Evolutionary conservation across 2,113 vertebrate species (phyloP).

Genomic region (Zingel zingel): DNA sequence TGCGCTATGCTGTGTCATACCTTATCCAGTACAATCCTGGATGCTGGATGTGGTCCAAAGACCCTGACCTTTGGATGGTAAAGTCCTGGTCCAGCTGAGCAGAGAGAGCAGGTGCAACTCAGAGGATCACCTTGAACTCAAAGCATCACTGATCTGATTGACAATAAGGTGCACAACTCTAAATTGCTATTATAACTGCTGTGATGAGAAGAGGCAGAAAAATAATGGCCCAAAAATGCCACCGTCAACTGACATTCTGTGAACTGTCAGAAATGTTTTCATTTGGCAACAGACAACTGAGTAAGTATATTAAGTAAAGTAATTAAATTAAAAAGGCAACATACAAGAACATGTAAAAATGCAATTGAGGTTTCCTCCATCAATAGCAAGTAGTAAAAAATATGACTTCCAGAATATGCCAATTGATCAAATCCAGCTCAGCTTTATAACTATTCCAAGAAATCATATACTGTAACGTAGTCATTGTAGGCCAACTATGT

Average conservation of each 20-base stretch:
- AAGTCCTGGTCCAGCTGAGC: constrained; percentile 67
- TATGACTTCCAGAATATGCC: not conserved
- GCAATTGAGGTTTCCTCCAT: not conserved
- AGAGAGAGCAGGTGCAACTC: constrained; percentile 66
- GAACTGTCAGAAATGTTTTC: constrained; percentile 13
- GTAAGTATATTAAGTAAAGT: too few species aligned
- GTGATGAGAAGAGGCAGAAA: not conserved
- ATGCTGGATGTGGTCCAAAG: constrained; percentile 96
- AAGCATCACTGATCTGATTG: constrained; percentile 32
- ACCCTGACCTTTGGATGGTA: constrained; percentile 93
- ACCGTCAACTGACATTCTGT: constrained; percentile 6
- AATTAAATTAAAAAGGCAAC: not conserved
- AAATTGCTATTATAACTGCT: constrained; percentile 20
- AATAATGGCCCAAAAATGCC: constrained; percentile 15
- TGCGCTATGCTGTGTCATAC: constrained; percentile 92
- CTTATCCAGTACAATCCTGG: constrained; percentile 98
- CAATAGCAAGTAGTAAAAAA: not conserved
- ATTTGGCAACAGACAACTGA: not conserved
- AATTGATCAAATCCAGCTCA: not conserved
- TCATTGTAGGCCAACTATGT: constrained; percentile 1
- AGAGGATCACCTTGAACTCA: constrained; percentile 59
- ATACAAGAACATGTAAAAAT: not conserved
- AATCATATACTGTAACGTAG: constrained; percentile 11
- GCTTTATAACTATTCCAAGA: constrained; percentile 17
- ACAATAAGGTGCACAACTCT: constrained; percentile 26